Evolutionary conservation across 1,140 invertebrate species (phyloP).

Genomic region (Bradysia coprophila): DNA sequence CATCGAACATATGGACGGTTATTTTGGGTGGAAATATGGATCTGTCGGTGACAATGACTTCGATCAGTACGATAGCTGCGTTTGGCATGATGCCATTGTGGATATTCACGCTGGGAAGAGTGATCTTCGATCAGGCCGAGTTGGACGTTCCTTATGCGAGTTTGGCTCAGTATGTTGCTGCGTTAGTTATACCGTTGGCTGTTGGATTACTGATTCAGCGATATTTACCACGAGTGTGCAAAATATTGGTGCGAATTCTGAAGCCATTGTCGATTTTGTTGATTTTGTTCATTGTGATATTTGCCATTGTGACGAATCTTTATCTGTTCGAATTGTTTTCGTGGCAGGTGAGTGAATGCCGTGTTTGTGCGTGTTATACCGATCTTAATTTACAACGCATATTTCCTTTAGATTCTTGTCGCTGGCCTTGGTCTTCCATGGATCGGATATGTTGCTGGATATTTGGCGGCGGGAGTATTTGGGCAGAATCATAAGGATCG

Average conservation of each 20-base stretch:
- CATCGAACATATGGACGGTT: conserved; percentile 91
- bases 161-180: conserved; percentile 54
- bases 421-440: conserved; percentile 73
- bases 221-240: conserved; percentile 42
- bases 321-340: conserved; percentile 84
- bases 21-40: conserved; percentile 75
- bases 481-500: conserved; percentile 43
- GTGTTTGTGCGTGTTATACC: too few species aligned
- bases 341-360: conserved; percentile 47
- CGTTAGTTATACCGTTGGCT: conserved; percentile 63
- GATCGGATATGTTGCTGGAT: conserved; percentile 68
- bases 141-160: conserved; percentile 63
- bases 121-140: conserved; percentile 51
- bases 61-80: conserved; percentile 65
- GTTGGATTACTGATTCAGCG: conserved; percentile 61
- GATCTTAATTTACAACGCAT: not conserved
- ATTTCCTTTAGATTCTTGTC: conserved; percentile 43
- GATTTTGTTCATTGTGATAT: conserved; percentile 77
- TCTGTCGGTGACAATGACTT: conserved; percentile 84
- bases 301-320: conserved; percentile 78
- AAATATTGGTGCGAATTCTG: conserved; percentile 55
- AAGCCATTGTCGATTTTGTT: conserved; percentile 72
- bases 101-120: conserved; percentile 79
- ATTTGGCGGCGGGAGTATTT: conserved; percentile 33
- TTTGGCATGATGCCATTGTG: conserved; percentile 90